Conservation (phyloP, 2,113 vertebrate genomes). For the Egretta garzetta region DNA sequence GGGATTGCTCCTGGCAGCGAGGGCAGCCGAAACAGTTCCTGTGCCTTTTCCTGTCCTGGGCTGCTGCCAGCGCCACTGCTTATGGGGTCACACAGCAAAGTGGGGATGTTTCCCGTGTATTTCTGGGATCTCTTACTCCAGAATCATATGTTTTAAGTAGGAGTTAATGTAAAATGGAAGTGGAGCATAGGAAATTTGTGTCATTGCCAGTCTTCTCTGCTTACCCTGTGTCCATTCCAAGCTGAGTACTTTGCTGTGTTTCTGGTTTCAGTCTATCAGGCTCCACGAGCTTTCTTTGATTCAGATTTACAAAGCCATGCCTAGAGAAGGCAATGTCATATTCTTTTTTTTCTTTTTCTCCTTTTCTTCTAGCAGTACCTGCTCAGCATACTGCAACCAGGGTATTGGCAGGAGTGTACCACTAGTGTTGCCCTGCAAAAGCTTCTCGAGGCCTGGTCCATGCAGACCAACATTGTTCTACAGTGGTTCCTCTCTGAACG, state of each 20-base stretch:
- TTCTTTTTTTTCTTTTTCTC: neutral
- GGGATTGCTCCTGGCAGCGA: neutral
- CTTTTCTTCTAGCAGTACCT: neutral
- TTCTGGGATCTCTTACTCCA: neutral
- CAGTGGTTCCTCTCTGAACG: neutral
- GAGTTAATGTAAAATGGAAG: accelerated
- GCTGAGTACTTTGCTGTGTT: neutral
- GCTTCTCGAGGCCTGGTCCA: neutral
- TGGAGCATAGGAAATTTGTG: neutral
- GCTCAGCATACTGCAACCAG: neutral
- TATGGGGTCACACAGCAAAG: neutral
- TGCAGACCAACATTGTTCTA: neutral
- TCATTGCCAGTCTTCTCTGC: neutral
- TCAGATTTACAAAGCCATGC: neutral
- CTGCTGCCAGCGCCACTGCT: neutral
- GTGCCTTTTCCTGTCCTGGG: neutral
- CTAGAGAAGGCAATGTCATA: neutral
- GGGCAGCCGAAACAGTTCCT: neutral
- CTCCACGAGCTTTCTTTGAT: neutral
- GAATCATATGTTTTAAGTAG: neutral
- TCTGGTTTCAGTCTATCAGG: neutral
- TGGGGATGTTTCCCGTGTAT: neutral
- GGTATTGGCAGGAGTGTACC: neutral
- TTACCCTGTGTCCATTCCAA: neutral
- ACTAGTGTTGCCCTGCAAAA: neutral